Conservation (phyloP, 2,113 vertebrate species). For the Cryptotis parvus region DNA sequence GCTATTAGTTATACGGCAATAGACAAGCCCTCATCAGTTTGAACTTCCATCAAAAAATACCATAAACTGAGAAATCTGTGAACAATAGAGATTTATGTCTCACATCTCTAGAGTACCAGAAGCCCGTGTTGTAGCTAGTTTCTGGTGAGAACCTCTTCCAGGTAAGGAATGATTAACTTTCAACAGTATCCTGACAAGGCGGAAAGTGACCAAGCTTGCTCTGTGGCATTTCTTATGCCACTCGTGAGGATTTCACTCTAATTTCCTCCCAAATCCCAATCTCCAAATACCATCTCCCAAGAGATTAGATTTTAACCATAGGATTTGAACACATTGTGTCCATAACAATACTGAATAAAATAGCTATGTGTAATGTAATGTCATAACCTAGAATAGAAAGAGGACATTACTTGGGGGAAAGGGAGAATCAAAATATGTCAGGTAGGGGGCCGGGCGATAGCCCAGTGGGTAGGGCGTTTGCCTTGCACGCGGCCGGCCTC, state of each 20-base stretch:
- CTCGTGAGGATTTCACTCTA: neutral
- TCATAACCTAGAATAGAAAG: neutral
- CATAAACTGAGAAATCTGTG: neutral
- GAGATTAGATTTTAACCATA: neutral
- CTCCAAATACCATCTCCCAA: neutral
- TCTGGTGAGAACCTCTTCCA: neutral
- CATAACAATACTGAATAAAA: neutral
- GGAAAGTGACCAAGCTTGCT: neutral
- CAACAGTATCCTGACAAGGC: neutral
- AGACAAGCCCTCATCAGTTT: neutral
- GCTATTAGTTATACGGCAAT: neutral
- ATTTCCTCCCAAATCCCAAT: neutral
- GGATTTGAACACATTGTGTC: neutral
- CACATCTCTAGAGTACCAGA: neutral
- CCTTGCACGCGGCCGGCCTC: too few species aligned
- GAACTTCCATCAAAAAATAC: neutral
- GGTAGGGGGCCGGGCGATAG: too few species aligned
- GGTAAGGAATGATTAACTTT: neutral
- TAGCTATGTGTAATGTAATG: neutral
- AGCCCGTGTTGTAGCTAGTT: neutral
- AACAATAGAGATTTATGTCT: neutral
- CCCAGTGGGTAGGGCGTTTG: too few species aligned
- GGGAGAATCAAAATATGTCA: conserved; percentile 1
- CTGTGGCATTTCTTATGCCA: neutral
- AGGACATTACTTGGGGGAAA: neutral